phyloP scores from a whole-genome alignment of 1,140 invertebrate genomes.

The Euwallacea similis region DNA sequence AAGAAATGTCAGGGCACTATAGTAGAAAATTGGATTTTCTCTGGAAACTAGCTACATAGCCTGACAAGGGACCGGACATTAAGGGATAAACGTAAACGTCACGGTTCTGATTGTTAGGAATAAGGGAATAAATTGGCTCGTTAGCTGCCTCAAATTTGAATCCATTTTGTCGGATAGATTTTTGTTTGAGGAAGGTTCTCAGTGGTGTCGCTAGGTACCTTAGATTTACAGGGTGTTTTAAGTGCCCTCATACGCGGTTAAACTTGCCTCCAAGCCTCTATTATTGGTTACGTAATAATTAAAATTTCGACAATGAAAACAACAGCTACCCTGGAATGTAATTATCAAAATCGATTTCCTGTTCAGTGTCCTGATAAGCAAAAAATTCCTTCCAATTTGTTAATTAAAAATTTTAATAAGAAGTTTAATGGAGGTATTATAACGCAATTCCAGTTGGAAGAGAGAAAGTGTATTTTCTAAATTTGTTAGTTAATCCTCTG shows the following conservation, averaged over 20 bases:
- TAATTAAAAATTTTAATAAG: conserved; percentile 5
- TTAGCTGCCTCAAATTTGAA: too few relatives aligned
- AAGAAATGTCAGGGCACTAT: neutral
- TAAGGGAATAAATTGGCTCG: too few relatives aligned
- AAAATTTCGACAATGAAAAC: conserved; percentile 5
- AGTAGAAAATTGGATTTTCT: conserved; percentile 2
- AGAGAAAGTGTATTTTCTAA: too few relatives aligned
- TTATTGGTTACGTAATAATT: neutral
- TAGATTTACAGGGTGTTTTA: too few relatives aligned
- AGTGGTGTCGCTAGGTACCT: too few relatives aligned
- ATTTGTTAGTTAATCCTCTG: too few relatives aligned
- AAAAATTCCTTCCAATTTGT: neutral
- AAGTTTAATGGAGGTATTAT: too few relatives aligned
- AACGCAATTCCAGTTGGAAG: too few relatives aligned
- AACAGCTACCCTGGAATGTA: neutral
- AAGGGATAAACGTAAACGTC: neutral
- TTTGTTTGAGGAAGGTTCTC: too few relatives aligned
- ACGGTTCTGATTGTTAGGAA: too few relatives aligned
- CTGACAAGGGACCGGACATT: neutral
- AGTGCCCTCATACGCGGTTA: too few relatives aligned
- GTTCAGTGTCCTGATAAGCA: neutral
- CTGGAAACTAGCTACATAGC: neutral
- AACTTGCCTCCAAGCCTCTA: neutral
- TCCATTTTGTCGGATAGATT: too few relatives aligned
- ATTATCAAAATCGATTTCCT: neutral